These are phyloP conservation scores for Gasteruption jaculator DNA, from an alignment of 2,888 invertebrate species.

Conservation along the genomic window DNA sequence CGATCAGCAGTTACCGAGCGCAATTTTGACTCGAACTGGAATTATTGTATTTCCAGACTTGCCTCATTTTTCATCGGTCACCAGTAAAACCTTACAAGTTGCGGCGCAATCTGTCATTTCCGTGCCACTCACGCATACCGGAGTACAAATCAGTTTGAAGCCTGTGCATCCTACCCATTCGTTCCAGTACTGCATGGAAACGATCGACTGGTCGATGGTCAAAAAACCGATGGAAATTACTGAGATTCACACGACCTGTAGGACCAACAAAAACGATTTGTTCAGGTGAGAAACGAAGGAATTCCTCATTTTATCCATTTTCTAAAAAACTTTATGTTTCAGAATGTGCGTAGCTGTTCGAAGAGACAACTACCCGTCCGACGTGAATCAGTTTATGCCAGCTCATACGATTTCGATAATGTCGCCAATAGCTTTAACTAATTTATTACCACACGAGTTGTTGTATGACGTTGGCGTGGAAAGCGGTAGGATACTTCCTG, in stretches of 20 bases:
- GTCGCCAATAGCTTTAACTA: constrained; percentile 79
- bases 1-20: constrained; percentile 1
- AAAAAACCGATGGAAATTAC: constrained; percentile 49
- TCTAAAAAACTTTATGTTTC: too few species aligned
- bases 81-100: constrained; percentile 40
- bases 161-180: constrained; percentile 58
- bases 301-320: background rate
- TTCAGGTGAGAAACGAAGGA: constrained; percentile 48
- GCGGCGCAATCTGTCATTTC: constrained; percentile 62
- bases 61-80: constrained; percentile 29
- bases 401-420: constrained; percentile 83
- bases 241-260: constrained; percentile 42
- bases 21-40: background rate
- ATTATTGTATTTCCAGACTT: constrained; percentile 30
- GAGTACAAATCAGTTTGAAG: constrained; percentile 70
- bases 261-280: constrained; percentile 42
- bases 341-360: constrained; percentile 78
- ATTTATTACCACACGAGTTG: constrained; percentile 82
- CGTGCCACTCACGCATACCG: constrained; percentile 73
- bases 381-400: constrained; percentile 61
- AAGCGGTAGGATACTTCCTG: constrained; percentile 53
- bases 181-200: constrained; percentile 58
- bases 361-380: constrained; percentile 75
- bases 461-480: constrained; percentile 58
- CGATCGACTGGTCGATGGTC: constrained; percentile 62